These are phyloP conservation scores for Eptesicus fuscus DNA, from an alignment of 2,113 vertebrate genomes.

Conservation along the genomic window DNA sequence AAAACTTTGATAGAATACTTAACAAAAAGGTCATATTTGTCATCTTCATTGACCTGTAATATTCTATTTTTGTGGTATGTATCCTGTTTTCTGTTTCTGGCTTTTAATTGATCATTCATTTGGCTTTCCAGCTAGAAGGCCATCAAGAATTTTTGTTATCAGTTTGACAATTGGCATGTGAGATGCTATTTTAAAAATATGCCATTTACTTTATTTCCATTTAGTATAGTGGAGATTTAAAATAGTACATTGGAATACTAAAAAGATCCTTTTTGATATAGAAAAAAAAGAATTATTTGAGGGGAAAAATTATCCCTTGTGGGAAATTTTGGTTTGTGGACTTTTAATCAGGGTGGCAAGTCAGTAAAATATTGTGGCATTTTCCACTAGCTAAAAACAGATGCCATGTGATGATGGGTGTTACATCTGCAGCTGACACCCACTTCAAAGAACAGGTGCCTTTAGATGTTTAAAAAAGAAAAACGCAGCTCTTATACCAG, in stretches of 20 bases:
- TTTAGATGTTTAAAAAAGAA: constrained; percentile 57
- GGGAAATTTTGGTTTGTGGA: constrained; percentile 57
- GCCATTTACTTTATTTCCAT: not conserved
- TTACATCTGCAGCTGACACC: constrained; percentile 70
- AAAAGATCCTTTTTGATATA: not conserved
- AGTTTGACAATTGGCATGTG: not conserved
- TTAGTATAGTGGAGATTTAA: not conserved
- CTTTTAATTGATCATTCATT: not conserved
- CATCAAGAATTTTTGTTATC: constrained; percentile 27
- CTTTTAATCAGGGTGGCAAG: constrained; percentile 26
- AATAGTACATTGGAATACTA: not conserved
- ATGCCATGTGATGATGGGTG: constrained; percentile 62
- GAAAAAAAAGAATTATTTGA: constrained; percentile 8
- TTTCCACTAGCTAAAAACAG: constrained; percentile 73
- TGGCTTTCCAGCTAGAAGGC: not conserved
- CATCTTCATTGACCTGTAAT: not conserved
- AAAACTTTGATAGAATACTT: not conserved
- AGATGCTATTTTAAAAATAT: constrained; percentile 4
- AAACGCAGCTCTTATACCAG: constrained; percentile 1
- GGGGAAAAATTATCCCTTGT: constrained; percentile 4
- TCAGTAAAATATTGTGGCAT: constrained; percentile 38
- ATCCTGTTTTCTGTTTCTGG: not conserved
- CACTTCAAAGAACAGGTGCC: constrained; percentile 76
- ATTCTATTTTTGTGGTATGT: not conserved
- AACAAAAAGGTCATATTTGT: not conserved